Evolutionary conservation across 2,888 invertebrate species (phyloP).

Genomic region (Neria commutata): DNA sequence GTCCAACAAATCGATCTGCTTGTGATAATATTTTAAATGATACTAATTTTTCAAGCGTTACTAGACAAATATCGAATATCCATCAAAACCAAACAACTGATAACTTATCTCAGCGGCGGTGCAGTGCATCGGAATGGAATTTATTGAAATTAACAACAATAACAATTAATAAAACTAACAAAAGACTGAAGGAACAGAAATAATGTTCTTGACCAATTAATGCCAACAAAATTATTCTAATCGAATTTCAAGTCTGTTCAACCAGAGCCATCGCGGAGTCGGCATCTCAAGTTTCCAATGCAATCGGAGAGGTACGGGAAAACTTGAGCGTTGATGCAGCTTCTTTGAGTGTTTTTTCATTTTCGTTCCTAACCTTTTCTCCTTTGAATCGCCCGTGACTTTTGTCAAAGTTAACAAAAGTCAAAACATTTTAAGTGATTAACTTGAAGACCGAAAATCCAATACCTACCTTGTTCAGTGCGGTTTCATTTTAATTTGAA

Average conservation of each 20-base stretch:
- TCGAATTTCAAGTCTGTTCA: background rate
- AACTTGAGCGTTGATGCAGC: background rate
- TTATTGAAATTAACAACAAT: background rate
- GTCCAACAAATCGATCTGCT: background rate
- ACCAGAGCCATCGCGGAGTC: background rate
- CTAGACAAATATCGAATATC: slow-evolving; percentile 3
- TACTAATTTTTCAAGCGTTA: slow-evolving; percentile 10
- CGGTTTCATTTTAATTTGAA: slow-evolving; percentile 13
- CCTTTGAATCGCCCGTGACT: background rate
- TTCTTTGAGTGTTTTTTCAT: background rate
- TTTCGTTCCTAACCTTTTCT: background rate
- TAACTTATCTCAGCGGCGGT: slow-evolving; percentile 12
- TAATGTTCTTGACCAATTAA: slow-evolving; percentile 3
- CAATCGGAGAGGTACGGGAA: background rate
- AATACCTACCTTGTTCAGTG: background rate
- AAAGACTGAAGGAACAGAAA: background rate
- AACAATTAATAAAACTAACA: slow-evolving; percentile 4
- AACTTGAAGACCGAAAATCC: slow-evolving; percentile 18
- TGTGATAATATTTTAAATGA: slow-evolving; percentile 13
- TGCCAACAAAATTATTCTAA: background rate
- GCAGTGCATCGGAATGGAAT: too few species aligned
- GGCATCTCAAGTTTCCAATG: background rate
- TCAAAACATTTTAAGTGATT: slow-evolving; percentile 33
- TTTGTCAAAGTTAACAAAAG: slow-evolving; percentile 34
- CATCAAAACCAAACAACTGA: slow-evolving; percentile 5